Evolutionary conservation across 2,888 invertebrate genomes (phyloP).

Genomic region (Orchesella flavescens): DNA sequence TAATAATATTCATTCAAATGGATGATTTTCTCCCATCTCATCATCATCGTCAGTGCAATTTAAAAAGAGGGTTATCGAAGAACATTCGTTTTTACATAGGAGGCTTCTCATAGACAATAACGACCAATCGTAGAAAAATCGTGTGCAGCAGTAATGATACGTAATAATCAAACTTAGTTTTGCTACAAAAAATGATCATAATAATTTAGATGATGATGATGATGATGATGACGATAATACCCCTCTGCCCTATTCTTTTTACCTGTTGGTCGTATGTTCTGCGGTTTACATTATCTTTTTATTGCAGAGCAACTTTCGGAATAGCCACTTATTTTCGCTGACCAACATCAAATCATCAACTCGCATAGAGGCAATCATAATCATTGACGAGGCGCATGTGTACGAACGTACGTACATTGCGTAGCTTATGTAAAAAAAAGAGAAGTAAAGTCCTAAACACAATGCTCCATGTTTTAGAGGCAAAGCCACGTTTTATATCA

Average conservation of each 20-base stretch:
- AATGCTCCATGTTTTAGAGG: no score
- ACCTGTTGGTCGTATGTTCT: no score
- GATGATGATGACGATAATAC: constrained; percentile 32
- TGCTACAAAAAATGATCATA: constrained; percentile 32
- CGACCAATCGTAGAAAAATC: constrained; percentile 1
- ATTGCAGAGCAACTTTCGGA: no score
- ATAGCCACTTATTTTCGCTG: no score
- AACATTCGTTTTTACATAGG: neutral
- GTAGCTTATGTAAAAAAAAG: no score
- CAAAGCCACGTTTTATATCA: neutral
- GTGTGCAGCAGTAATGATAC: constrained; percentile 16
- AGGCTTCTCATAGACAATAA: constrained; percentile 3
- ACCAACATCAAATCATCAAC: no score
- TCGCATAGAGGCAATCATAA: no score
- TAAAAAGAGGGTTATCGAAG: neutral
- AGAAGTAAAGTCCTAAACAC: no score
- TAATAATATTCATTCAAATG: neutral
- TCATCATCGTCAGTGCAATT: neutral
- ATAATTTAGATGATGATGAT: constrained; percentile 51
- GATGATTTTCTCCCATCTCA: neutral
- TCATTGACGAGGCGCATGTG: no score
- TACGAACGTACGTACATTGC: no score
- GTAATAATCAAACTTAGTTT: constrained; percentile 5
- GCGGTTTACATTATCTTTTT: no score
- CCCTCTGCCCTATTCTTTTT: neutral